phyloP scores from a whole-genome alignment of 2,888 invertebrate genomes.

The Pammene aurita region DNA sequence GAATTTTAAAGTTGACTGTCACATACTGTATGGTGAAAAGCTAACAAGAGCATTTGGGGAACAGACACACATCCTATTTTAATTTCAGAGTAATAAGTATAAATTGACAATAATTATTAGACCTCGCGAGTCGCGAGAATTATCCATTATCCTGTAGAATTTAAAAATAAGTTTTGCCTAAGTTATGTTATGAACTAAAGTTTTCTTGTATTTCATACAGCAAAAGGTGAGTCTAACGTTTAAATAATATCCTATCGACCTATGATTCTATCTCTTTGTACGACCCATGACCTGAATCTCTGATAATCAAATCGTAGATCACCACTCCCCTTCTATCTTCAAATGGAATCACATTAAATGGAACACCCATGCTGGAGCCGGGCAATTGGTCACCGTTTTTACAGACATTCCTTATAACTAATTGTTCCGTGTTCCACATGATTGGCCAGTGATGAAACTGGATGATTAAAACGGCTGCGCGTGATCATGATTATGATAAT shows the following conservation, averaged over 20 bases:
- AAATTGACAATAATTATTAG: too few species aligned
- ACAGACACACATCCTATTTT: too few species aligned
- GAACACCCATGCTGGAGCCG: slow-evolving; percentile 32
- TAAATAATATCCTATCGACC: neutral
- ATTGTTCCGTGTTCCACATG: slow-evolving; percentile 41
- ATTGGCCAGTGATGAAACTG: slow-evolving; percentile 45
- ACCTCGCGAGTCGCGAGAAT: too few species aligned
- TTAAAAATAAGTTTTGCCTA: neutral
- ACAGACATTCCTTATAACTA: slow-evolving; percentile 39
- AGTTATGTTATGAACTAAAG: neutral
- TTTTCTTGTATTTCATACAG: neutral
- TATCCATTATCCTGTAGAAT: neutral
- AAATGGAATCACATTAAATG: slow-evolving; percentile 30
- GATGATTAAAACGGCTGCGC: slow-evolving; percentile 39
- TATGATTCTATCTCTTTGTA: neutral
- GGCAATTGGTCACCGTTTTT: slow-evolving; percentile 33
- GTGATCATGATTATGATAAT: slow-evolving; percentile 55
- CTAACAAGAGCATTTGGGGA: too few species aligned
- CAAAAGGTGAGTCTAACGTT: neutral
- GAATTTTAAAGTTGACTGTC: neutral
- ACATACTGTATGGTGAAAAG: too few species aligned
- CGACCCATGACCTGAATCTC: slow-evolving; percentile 1
- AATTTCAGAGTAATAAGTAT: too few species aligned
- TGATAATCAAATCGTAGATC: slow-evolving; percentile 11
- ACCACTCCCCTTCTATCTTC: slow-evolving; percentile 14